Evolutionary conservation across 2,113 vertebrate genomes (phyloP), one percentile per base, ranked within the genome.

Genomic region (Cricetomys ansorgei): DNA sequence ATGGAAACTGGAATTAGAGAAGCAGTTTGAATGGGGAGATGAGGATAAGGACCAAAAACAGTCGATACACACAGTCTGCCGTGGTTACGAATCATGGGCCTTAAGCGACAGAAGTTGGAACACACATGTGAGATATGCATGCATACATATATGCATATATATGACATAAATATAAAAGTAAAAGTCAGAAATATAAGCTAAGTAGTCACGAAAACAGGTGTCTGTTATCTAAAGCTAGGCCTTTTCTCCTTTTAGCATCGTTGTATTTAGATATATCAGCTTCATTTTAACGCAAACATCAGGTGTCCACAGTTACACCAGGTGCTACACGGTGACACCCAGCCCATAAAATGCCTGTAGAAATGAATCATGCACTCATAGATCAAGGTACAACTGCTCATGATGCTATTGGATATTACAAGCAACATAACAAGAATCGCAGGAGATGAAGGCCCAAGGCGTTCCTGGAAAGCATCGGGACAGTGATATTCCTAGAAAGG

Each of bases 201-300:
- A 81, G 11, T 25, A 79, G 5, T 17, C 6, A 37, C n/a, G 34
- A 43, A 77, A 55, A 67, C 16, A 80, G 8, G 40, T 19, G 6
- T 64, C 43, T 70, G 0, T 76, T 70, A 48, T 73, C 62, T 43
- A 77, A 83, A 43, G 27, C 37, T 27, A 62, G 43, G 3, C 64
- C 72, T 69, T 79, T 23, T 8, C 25, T 96, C 50, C 7, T 79
- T 92, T 77, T 62, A 67, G 37, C 7, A 76, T 21, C 4, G 50
- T 67, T 40, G 23, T 50, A 37, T 10, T 95, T 72, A 59, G 21
- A 89, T 67, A 89, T 11, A 9, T 45, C 43, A 31, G 45, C 43
- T 53, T 65, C 29, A 91, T 64, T 95, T 77, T 94, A 94, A 88
- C n/a, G 1, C 43, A 92, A 87, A 62, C 9, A 76, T 23, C 64